Conservation (phyloP, 2,888 invertebrate species). For the Cataglyphis albicans region DNA sequence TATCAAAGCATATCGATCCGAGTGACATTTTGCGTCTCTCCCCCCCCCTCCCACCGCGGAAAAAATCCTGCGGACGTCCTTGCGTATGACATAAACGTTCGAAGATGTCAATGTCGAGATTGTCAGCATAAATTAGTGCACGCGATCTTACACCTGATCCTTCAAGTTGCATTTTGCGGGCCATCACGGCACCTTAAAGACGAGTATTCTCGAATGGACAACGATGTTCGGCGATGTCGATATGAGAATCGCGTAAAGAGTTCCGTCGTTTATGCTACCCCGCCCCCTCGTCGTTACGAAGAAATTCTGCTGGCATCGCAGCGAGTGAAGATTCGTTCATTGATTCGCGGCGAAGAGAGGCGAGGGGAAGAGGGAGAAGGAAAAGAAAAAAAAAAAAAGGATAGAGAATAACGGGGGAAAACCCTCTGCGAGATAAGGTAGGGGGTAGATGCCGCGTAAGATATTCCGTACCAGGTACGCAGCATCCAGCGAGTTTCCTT, state of each 20-base stretch:
- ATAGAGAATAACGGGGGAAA: slow-evolving; percentile 36
- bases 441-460: slow-evolving; percentile 59
- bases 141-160: background rate
- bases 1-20: too few relatives aligned
- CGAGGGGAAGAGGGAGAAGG: background rate
- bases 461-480: slow-evolving; percentile 66
- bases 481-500: slow-evolving; percentile 65
- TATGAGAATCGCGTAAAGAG: slow-evolving; percentile 34
- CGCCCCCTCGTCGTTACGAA: background rate
- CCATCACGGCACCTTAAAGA: slow-evolving; percentile 15
- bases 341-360: slow-evolving; percentile 13
- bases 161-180: slow-evolving; percentile 12
- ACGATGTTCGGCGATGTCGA: slow-evolving; percentile 7
- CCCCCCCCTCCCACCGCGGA: too few relatives aligned
- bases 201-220: slow-evolving; percentile 21
- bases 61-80: too few relatives aligned
- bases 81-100: background rate
- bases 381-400: background rate
- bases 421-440: slow-evolving; percentile 34
- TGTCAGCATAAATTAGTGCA: background rate
- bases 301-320: slow-evolving; percentile 10
- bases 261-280: slow-evolving; percentile 34
- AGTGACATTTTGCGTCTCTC: too few relatives aligned
- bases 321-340: slow-evolving; percentile 31
- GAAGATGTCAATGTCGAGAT: background rate